These are phyloP conservation scores for Ochotona princeps DNA, from an alignment of 2,113 vertebrate genomes.

Conservation along the genomic window DNA sequence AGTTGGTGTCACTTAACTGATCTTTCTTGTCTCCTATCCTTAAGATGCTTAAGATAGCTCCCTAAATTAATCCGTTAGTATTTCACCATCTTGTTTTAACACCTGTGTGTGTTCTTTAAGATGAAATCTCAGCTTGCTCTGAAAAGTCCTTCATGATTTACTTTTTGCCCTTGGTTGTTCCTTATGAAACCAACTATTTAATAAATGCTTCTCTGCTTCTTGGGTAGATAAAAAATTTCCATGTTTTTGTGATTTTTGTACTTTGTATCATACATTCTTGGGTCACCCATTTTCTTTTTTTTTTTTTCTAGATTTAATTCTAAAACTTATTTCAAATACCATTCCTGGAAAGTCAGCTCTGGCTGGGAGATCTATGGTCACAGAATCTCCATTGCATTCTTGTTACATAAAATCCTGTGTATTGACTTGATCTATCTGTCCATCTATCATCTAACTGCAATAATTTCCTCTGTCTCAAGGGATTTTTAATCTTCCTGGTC, in stretches of 20 bases:
- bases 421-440: background rate
- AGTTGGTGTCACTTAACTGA: background rate
- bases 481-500: constrained; percentile 26
- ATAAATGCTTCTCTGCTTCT: constrained; percentile 4
- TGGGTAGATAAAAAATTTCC: background rate
- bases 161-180: background rate
- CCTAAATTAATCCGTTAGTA: background rate
- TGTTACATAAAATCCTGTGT: background rate
- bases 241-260: constrained; percentile 18
- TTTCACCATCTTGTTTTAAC: background rate
- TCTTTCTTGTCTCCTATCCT: background rate
- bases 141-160: background rate
- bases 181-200: background rate
- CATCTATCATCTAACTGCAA: background rate
- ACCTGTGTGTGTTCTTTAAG: background rate
- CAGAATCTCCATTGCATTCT: background rate
- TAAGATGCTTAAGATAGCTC: background rate
- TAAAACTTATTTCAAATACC: background rate
- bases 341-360: background rate
- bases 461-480: background rate
- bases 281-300: background rate
- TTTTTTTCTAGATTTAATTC: constrained; percentile 37
- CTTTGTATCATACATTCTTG: background rate
- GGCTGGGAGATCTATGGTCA: background rate
- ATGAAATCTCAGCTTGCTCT: background rate